Evolutionary conservation across 2,888 invertebrate genomes (phyloP), one percentile per base, ranked within the genome.

Genomic region (Gerris lacustris): DNA sequence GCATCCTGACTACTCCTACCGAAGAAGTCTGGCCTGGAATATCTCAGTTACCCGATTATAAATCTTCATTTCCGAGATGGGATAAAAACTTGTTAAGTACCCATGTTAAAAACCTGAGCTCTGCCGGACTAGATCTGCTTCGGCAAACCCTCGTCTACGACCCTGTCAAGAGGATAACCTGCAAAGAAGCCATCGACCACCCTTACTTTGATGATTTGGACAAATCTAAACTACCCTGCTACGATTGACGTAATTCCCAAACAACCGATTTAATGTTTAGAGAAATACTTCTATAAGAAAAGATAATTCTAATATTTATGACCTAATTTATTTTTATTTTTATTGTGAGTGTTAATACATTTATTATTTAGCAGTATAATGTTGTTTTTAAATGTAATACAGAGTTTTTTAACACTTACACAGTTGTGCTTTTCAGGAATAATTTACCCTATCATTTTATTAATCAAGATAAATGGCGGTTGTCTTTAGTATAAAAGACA

Each of bases 11-110:
- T 74, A 99, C 99, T 0, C 99, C 99, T 0, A 95, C 91, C 2
- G 96, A 97, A 78, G 91, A 93, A 68, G 88, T 90, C 69, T 96
- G 96, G 96, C 96, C 96, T 0, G 97, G 96, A 0, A 96, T 99
- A 0, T 90, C 92, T 0, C 84, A 88, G 55, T 82, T 98, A 72
- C 92, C 94, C 0, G 97, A 98, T 80, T 99, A 93, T 83, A 97
- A 97, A 82, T 87, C 91, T 0, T 91, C 91, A 31, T 97, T 97
- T 82, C 97, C 97, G 2, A 91, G 90, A 79, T 97, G 97, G 97
- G 92, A 89, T 73, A 86, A 87, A 45, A 91, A 91, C 79, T 92
- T 89, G 78, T 83, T 98, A 67, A 85, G 86, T 62, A 71, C 74
- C 63, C 80, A 86, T 80, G 88, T 92, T 0, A 90, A 91, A 79